These are phyloP conservation scores for Scolopax rusticola DNA, from an alignment of 2,797 vertebrate genomes.

Conservation along the genomic window DNA sequence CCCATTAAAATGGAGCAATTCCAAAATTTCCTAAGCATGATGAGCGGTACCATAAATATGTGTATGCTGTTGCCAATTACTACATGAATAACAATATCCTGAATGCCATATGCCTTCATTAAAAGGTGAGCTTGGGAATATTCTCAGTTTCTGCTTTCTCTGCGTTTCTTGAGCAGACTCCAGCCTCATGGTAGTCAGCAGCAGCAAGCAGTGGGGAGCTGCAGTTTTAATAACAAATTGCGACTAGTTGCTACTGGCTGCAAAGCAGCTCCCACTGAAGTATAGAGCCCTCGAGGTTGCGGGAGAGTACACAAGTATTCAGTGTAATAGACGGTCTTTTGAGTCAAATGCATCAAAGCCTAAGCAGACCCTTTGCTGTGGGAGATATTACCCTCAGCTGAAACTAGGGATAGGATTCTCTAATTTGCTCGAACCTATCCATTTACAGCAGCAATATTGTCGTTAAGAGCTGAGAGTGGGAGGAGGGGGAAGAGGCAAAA, in stretches of 20 bases:
- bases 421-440: slow-evolving; percentile 1
- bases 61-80: slow-evolving; percentile 10
- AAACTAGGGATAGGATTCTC: slow-evolving; percentile 2
- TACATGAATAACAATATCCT: slow-evolving; percentile 36
- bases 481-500: background rate
- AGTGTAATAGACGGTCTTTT: slow-evolving; percentile 36
- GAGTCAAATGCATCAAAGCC: slow-evolving; percentile 41
- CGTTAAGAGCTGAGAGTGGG: background rate
- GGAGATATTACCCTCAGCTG: slow-evolving; percentile 25
- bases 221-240: slow-evolving; percentile 59
- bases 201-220: slow-evolving; percentile 45
- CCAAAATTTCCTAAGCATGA: slow-evolving; percentile 58
- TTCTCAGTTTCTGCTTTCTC: slow-evolving; percentile 54
- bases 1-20: slow-evolving; percentile 59
- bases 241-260: slow-evolving; percentile 43
- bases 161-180: slow-evolving; percentile 48
- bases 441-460: background rate
- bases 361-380: slow-evolving; percentile 46
- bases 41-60: slow-evolving; percentile 18
- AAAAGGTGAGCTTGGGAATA: slow-evolving; percentile 53
- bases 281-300: slow-evolving; percentile 1
- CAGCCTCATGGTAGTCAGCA: slow-evolving; percentile 17
- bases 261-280: slow-evolving; percentile 49
- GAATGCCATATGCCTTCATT: slow-evolving; percentile 48
- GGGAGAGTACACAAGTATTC: slow-evolving; percentile 32